phyloP scores from a whole-genome alignment of 2,113 vertebrate species.

The Leptodactylus fuscus region DNA sequence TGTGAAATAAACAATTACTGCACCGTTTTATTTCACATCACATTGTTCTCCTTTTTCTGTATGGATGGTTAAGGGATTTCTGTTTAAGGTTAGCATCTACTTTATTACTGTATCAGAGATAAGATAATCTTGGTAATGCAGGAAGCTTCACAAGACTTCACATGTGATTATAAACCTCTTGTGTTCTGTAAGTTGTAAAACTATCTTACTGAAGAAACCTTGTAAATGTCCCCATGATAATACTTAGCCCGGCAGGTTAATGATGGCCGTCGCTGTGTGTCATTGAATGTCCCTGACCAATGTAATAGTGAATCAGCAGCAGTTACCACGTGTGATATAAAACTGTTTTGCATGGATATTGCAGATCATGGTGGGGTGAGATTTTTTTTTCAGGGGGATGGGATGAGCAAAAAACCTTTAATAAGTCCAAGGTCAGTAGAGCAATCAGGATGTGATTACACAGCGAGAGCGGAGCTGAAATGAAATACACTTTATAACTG shows the following conservation, averaged over 20 bases:
- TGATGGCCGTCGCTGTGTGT: constrained; percentile 6
- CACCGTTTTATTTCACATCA: background rate
- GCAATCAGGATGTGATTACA: constrained; percentile 58
- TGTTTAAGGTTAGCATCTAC: background rate
- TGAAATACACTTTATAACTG: constrained; percentile 54
- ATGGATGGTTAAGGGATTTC: background rate
- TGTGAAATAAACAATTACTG: background rate
- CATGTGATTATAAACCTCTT: background rate
- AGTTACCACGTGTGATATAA: background rate
- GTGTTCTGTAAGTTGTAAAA: constrained; percentile 7
- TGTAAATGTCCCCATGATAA: constrained; percentile 40
- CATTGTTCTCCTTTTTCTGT: no score
- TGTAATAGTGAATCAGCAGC: background rate
- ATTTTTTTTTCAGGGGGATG: constrained; percentile 8
- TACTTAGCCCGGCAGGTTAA: constrained; percentile 43
- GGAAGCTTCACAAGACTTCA: background rate
- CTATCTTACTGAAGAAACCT: constrained; percentile 20
- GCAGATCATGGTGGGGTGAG: background rate
- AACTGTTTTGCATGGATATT: constrained; percentile 55
- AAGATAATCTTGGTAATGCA: background rate
- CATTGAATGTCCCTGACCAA: constrained; percentile 19
- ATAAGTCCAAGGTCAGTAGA: constrained; percentile 54
- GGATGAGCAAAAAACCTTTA: constrained; percentile 33
- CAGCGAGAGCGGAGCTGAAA: constrained; percentile 40
- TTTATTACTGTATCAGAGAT: background rate